Evolutionary conservation across 2,888 invertebrate species (phyloP).

Genomic region (Ormia ochracea): DNA sequence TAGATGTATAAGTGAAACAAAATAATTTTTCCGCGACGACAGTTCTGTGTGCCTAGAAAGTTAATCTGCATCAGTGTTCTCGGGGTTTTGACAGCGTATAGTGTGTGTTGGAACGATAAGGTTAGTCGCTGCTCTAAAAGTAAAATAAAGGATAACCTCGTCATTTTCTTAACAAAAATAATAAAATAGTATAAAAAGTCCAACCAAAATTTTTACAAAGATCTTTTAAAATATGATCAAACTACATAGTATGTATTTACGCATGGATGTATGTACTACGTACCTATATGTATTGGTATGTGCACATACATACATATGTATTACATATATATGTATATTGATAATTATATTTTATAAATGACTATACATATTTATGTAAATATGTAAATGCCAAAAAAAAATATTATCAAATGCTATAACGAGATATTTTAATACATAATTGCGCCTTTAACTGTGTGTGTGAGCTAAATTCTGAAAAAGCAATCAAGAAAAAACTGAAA

Average conservation of each 20-base stretch:
- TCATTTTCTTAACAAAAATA: conserved; percentile 27
- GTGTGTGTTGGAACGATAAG: conserved; percentile 78
- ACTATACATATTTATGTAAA: too few species aligned
- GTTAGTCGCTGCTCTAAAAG: conserved; percentile 71
- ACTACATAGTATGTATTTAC: too few species aligned
- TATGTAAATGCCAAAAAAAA: too few species aligned
- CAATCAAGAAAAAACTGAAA: background rate
- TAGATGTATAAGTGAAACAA: conserved; percentile 64
- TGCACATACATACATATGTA: background rate
- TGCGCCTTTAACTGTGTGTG: conserved; percentile 55
- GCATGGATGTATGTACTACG: too few species aligned
- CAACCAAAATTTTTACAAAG: conserved; percentile 7
- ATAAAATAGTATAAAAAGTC: background rate
- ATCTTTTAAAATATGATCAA: background rate
- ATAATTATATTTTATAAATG: too few species aligned
- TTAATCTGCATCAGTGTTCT: conserved; percentile 78
- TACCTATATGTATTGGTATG: background rate
- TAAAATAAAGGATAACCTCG: conserved; percentile 57
- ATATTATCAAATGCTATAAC: background rate
- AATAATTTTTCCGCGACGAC: conserved; percentile 65
- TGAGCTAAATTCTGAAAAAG: background rate
- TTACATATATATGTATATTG: too few species aligned
- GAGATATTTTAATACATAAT: conserved; percentile 9
- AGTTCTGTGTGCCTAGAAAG: conserved; percentile 75
- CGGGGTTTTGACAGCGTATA: conserved; percentile 78